These are phyloP conservation scores for Serripes groenlandicus DNA, from an alignment of 2,888 invertebrate species.

Conservation along the genomic window DNA sequence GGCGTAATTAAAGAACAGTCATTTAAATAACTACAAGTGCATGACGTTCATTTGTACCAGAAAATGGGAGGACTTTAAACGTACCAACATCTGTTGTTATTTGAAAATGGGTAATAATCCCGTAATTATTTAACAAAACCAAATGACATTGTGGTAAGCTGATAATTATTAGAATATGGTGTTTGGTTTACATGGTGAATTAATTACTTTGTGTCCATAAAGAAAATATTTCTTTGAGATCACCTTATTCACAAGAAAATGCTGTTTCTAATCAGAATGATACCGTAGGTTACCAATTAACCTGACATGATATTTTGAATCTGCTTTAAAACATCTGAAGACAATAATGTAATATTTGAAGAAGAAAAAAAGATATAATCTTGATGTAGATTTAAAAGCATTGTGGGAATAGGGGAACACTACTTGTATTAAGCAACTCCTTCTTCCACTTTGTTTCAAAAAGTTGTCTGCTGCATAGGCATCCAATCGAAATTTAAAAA, in stretches of 20 bases:
- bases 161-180: slow-evolving; percentile 6
- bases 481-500: too few species aligned
- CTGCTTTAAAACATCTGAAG: too few species aligned
- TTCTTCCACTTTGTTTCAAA: neutral
- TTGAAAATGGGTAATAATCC: slow-evolving; percentile 9
- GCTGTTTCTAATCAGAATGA: too few species aligned
- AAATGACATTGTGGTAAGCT: slow-evolving; percentile 8
- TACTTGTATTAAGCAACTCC: neutral
- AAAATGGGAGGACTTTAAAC: neutral
- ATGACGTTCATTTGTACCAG: neutral
- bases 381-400: neutral
- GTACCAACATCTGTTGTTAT: slow-evolving; percentile 10
- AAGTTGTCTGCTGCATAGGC: too few species aligned
- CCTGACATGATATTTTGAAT: too few species aligned
- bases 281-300: too few species aligned
- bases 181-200: neutral
- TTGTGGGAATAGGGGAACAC: neutral
- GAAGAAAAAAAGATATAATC: too few species aligned
- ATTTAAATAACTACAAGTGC: slow-evolving; percentile 6
- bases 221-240: too few species aligned
- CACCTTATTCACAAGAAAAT: too few species aligned
- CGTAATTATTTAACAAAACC: neutral
- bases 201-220: too few species aligned
- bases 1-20: neutral
- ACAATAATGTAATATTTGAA: too few species aligned